phyloP scores from a whole-genome alignment of 2,888 invertebrate species.

The Lasiommata megera region DNA sequence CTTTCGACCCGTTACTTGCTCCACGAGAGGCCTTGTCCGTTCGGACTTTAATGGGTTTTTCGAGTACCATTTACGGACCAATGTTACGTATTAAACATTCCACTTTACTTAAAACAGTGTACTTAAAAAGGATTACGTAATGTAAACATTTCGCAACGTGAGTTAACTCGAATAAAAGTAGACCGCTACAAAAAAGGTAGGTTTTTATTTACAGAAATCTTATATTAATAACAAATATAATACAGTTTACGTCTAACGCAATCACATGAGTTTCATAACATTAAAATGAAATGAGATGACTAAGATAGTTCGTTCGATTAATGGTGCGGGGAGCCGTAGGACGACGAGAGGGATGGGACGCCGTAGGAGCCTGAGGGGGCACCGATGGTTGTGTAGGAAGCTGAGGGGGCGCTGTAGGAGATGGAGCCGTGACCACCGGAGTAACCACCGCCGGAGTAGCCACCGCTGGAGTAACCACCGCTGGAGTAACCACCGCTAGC shows the following conservation, averaged over 20 bases:
- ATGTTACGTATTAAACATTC: conserved; percentile 27
- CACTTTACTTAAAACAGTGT: conserved; percentile 30
- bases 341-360: conserved; percentile 59
- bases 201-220: conserved; percentile 80
- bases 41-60: conserved; percentile 26
- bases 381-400: conserved; percentile 65
- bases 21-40: conserved; percentile 1
- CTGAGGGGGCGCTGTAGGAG: conserved; percentile 52
- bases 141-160: conserved; percentile 23
- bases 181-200: conserved; percentile 43
- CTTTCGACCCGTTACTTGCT: conserved; percentile 19
- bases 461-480: conserved; percentile 50
- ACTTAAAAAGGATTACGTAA: conserved; percentile 12
- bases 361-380: conserved; percentile 74
- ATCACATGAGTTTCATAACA: conserved; percentile 73
- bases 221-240: conserved; percentile 71
- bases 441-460: conserved; percentile 36
- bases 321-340: conserved; percentile 72
- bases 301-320: conserved; percentile 54
- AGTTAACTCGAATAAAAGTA: conserved; percentile 13
- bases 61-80: conserved; percentile 32
- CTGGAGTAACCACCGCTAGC: conserved; percentile 43
- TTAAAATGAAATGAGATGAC: conserved; percentile 67
- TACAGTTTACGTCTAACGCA: conserved; percentile 73
- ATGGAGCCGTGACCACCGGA: conserved; percentile 48